phyloP scores from a whole-genome alignment of 1,140 invertebrate species.

The Argopecten irradians region DNA sequence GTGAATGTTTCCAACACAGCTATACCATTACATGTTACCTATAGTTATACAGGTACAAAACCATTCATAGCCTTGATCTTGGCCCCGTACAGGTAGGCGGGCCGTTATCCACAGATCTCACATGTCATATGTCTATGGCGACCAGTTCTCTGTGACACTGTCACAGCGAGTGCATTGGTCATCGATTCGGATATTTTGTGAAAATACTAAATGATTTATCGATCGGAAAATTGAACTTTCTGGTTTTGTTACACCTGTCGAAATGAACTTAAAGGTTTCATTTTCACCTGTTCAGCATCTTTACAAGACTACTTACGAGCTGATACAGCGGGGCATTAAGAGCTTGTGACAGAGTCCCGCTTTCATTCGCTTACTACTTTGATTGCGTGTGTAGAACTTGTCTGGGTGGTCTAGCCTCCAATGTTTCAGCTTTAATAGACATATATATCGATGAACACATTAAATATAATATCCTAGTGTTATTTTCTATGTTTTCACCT shows the following conservation, averaged over 20 bases:
- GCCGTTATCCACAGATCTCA: neutral
- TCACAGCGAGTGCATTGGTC: neutral
- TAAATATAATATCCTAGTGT: neutral
- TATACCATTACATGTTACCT: constrained; percentile 15
- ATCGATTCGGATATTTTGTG: constrained; percentile 21
- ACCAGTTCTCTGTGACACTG: neutral
- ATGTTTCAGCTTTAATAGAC: neutral
- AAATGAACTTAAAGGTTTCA: constrained; percentile 18
- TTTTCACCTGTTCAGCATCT: constrained; percentile 21
- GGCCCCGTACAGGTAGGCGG: constrained; percentile 18
- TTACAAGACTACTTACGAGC: neutral
- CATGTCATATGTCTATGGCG: neutral
- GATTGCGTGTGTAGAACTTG: neutral
- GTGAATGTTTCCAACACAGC: neutral
- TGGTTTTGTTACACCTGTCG: constrained; percentile 2
- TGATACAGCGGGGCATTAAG: neutral
- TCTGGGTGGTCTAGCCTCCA: neutral
- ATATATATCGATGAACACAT: neutral
- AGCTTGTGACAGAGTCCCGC: neutral
- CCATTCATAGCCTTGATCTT: constrained; percentile 14
- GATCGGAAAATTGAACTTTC: constrained; percentile 8
- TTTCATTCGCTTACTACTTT: neutral
- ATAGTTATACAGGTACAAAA: constrained; percentile 18
- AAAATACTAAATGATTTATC: neutral
- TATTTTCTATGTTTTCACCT: constrained; percentile 3